Conservation (phyloP, 1,140 invertebrate genomes). For the Vanessa tameamea region DNA sequence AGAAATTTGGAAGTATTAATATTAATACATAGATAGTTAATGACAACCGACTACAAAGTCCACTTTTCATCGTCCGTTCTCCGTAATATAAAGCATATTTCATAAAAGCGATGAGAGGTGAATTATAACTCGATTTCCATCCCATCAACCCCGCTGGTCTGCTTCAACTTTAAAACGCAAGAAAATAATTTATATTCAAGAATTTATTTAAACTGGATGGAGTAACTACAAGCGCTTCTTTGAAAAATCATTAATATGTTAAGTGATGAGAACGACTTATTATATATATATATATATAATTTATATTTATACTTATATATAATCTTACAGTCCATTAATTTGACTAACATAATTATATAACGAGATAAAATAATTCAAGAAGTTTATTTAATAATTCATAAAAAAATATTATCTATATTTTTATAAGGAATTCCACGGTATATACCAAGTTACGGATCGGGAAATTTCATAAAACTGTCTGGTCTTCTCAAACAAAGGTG, state of each 20-base stretch:
- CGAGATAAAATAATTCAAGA: too few species aligned
- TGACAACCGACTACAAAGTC: too few species aligned
- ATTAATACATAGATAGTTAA: too few species aligned
- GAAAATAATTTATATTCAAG: conserved; percentile 12
- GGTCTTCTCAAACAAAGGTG: conserved; percentile 1
- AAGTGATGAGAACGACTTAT: not conserved
- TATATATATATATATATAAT: not conserved
- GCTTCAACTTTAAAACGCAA: conserved; percentile 13
- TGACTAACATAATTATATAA: too few species aligned
- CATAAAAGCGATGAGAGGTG: not conserved
- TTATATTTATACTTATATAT: too few species aligned
- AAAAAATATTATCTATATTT: too few species aligned
- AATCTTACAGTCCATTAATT: too few species aligned
- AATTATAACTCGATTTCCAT: conserved; percentile 19
- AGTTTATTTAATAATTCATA: not conserved
- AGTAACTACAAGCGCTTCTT: not conserved
- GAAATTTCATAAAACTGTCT: not conserved
- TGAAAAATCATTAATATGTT: conserved; percentile 19
- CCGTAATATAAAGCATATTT: not conserved
- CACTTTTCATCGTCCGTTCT: not conserved
- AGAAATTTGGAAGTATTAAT: too few species aligned
- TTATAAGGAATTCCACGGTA: not conserved
- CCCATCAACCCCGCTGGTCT: conserved; percentile 16
- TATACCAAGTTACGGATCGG: not conserved
- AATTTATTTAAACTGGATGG: conserved; percentile 7